These are phyloP conservation scores for Geotrupes spiniger DNA, from an alignment of 2,888 invertebrate species.

Conservation along the genomic window DNA sequence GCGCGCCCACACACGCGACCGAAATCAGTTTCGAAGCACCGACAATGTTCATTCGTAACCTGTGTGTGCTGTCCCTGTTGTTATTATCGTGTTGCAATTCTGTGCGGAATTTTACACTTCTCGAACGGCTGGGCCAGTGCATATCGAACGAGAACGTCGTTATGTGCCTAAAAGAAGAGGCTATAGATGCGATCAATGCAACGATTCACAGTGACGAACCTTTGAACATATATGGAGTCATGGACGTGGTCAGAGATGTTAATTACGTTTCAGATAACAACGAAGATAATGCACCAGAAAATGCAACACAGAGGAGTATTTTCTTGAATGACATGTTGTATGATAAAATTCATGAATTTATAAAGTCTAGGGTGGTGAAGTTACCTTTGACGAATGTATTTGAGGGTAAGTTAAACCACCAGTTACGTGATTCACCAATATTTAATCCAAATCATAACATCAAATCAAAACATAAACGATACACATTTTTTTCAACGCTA, in stretches of 20 bases:
- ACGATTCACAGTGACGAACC: constrained; percentile 47
- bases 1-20: background rate
- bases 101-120: too few relatives aligned
- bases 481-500: too few relatives aligned
- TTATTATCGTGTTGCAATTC: constrained; percentile 6
- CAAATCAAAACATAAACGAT: too few relatives aligned
- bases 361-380: constrained; percentile 49
- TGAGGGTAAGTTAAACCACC: constrained; percentile 37
- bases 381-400: constrained; percentile 44
- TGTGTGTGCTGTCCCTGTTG: background rate
- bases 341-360: constrained; percentile 48
- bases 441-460: constrained; percentile 1
- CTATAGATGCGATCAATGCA: constrained; percentile 47
- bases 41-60: too few relatives aligned
- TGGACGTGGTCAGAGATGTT: constrained; percentile 46
- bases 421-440: too few relatives aligned
- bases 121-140: constrained; percentile 39
- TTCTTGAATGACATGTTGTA: constrained; percentile 48
- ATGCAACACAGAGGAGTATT: constrained; percentile 54
- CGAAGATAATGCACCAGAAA: constrained; percentile 55
- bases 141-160: constrained; percentile 39
- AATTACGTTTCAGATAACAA: constrained; percentile 38
- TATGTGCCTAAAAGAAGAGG: constrained; percentile 50
- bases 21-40: too few relatives aligned
- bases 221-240: constrained; percentile 38